Conservation (phyloP, 2,113 vertebrate species). For the Protomyctophum bolini region DNA sequence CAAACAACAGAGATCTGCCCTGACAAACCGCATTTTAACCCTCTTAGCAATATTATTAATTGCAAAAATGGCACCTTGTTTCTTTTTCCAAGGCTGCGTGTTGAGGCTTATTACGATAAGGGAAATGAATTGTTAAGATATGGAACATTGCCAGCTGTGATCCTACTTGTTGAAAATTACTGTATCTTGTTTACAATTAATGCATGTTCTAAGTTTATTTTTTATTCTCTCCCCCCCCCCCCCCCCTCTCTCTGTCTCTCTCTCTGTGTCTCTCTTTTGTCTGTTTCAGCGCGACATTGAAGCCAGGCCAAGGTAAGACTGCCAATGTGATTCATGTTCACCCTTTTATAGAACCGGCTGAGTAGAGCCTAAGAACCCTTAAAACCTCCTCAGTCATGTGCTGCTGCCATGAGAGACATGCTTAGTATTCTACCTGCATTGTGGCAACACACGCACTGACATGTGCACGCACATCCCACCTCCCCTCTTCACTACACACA, state of each 20-base stretch:
- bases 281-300: constrained; percentile 74
- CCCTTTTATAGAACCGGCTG: constrained; percentile 39
- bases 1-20: too few species aligned
- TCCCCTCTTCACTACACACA: constrained; percentile 17
- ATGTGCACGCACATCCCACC: neutral
- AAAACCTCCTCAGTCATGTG: constrained; percentile 22
- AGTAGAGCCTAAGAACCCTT: constrained; percentile 28
- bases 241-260: constrained; percentile 19
- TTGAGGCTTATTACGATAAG: constrained; percentile 29
- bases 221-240: constrained; percentile 23
- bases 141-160: constrained; percentile 51
- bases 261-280: constrained; percentile 26
- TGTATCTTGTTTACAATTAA: constrained; percentile 41
- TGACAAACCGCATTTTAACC: too few species aligned
- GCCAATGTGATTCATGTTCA: constrained; percentile 40
- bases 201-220: constrained; percentile 44
- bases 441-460: constrained; percentile 11
- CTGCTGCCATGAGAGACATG: constrained; percentile 18
- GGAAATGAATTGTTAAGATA: constrained; percentile 61
- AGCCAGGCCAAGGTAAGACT: constrained; percentile 79
- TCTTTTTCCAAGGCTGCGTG: constrained; percentile 23
- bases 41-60: too few species aligned
- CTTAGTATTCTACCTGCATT: constrained; percentile 25
- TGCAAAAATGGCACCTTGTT: constrained; percentile 3
- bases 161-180: constrained; percentile 38